phyloP scores from a whole-genome alignment of 2,113 vertebrate species.

The Microtus pennsylvanicus region DNA sequence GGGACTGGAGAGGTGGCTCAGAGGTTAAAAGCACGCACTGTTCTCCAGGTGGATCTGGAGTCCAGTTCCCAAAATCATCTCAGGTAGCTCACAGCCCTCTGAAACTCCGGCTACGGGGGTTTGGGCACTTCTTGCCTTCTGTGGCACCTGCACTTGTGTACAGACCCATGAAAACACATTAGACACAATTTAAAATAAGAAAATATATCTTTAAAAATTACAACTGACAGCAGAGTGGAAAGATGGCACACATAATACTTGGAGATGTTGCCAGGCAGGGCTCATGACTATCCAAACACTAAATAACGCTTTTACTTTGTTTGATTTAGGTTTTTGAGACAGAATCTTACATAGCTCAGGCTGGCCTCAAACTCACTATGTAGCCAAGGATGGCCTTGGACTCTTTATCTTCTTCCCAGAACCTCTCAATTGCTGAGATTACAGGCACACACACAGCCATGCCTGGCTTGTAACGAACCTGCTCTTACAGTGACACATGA shows the following conservation, averaged over 20 bases:
- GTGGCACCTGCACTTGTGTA: too few relatives aligned
- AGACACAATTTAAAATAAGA: background rate
- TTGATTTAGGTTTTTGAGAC: background rate
- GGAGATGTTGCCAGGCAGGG: background rate
- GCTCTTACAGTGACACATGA: conserved; percentile 26
- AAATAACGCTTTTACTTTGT: background rate
- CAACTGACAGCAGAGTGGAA: background rate
- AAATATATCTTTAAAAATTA: background rate
- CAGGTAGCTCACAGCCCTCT: background rate
- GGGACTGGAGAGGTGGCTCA: background rate
- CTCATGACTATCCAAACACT: conserved; percentile 1
- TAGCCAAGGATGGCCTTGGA: background rate
- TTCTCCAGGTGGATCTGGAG: background rate
- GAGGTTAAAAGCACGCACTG: background rate
- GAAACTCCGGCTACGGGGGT: background rate
- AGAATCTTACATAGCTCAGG: background rate
- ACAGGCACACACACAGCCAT: background rate
- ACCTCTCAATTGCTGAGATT: background rate
- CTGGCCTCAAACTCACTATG: background rate
- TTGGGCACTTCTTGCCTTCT: background rate
- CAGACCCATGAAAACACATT: background rate
- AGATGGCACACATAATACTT: background rate
- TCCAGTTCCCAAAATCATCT: background rate
- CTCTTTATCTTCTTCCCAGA: background rate
- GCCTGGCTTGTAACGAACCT: background rate